These are phyloP conservation scores for Chlorodrepanis virens DNA, from an alignment of 2,113 vertebrate genomes.

Conservation along the genomic window DNA sequence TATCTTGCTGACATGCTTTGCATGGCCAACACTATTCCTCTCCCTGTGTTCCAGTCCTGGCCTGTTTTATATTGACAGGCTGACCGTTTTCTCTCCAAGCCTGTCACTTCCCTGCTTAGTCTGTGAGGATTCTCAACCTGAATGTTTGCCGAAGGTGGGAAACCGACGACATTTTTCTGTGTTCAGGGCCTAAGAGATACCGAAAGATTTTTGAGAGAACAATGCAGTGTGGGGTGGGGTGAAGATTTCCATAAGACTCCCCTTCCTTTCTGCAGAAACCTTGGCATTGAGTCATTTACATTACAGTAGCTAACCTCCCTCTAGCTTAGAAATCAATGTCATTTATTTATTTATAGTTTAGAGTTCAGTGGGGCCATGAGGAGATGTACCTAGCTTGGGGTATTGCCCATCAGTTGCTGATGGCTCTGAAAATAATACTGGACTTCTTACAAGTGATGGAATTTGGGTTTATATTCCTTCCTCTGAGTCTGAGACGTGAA, in stretches of 20 bases:
- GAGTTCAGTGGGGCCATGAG: not conserved
- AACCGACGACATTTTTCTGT: not conserved
- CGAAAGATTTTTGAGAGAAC: not conserved
- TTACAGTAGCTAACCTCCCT: not conserved
- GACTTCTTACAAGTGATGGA: not conserved
- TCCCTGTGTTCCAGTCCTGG: not conserved
- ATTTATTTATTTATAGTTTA: not conserved
- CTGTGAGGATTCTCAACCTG: not conserved
- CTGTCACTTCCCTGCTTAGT: not conserved
- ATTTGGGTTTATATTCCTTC: not conserved
- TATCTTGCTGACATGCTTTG: not conserved
- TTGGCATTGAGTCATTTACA: not conserved
- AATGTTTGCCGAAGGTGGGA: not conserved
- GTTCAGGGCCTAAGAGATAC: not conserved
- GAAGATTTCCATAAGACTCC: not conserved
- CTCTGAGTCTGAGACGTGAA: not conserved
- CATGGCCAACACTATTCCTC: not conserved
- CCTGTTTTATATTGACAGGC: not conserved
- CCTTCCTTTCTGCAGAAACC: not conserved
- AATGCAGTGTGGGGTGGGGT: not conserved
- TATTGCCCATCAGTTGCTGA: not conserved
- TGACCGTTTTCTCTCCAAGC: fast-evolving
- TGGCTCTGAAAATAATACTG: not conserved
- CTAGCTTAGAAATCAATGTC: not conserved
- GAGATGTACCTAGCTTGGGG: not conserved